phyloP scores from a whole-genome alignment of 2,113 vertebrate species.

The Takifugu bimaculatus region DNA sequence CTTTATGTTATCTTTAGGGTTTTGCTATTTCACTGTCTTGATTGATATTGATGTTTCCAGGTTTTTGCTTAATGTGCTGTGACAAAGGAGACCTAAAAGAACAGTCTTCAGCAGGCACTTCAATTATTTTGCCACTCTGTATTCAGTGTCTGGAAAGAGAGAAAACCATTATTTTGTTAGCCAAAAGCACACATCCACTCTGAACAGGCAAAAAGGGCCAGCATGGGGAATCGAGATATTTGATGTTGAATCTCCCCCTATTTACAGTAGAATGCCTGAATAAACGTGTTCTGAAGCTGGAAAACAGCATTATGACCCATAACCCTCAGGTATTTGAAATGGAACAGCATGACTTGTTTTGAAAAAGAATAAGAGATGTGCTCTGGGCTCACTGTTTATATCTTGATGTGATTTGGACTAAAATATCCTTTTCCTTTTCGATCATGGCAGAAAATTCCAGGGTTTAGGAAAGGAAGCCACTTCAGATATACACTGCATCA shows the following conservation, averaged over 20 bases:
- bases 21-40: slow-evolving; percentile 50
- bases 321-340: slow-evolving; percentile 72
- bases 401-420: slow-evolving; percentile 74
- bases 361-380: slow-evolving; percentile 72
- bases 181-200: slow-evolving; percentile 66
- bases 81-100: slow-evolving; percentile 35
- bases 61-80: slow-evolving; percentile 18
- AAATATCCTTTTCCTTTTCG: slow-evolving; percentile 55
- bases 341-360: slow-evolving; percentile 70
- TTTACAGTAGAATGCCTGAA: slow-evolving; percentile 72
- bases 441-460: slow-evolving; percentile 45
- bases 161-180: slow-evolving; percentile 67
- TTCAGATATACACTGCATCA: slow-evolving; percentile 30
- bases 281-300: slow-evolving; percentile 71
- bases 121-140: slow-evolving; percentile 66
- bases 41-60: slow-evolving; percentile 39
- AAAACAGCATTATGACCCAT: slow-evolving; percentile 69
- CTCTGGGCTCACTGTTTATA: slow-evolving; percentile 69
- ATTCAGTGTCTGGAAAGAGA: slow-evolving; percentile 52
- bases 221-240: slow-evolving; percentile 68
- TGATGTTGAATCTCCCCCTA: slow-evolving; percentile 71
- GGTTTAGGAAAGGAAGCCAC: slow-evolving; percentile 42
- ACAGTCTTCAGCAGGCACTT: slow-evolving; percentile 33
- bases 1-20: slow-evolving; percentile 55
- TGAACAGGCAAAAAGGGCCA: slow-evolving; percentile 67